Evolutionary conservation across 2,113 vertebrate species (phyloP).

Genomic region (Bujurquina vittata): DNA sequence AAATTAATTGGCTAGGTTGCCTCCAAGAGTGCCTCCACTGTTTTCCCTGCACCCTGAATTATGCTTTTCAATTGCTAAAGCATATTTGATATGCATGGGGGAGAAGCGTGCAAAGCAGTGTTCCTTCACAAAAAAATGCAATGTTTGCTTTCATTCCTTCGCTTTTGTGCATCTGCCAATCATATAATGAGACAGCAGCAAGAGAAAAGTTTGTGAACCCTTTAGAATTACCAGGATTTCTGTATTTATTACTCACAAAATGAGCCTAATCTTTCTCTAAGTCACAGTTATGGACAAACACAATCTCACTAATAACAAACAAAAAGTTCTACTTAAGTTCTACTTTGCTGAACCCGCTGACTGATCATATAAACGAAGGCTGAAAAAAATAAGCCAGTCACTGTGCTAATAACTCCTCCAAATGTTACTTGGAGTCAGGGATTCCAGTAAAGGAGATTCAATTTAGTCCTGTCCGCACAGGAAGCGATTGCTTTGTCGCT

Average conservation of each 20-base stretch:
- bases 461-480: neutral
- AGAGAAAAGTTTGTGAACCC: neutral
- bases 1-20: conserved; percentile 78
- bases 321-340: neutral
- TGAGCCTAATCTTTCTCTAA: neutral
- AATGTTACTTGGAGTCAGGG: neutral
- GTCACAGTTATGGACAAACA: neutral
- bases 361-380: neutral
- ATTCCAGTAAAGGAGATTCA: neutral
- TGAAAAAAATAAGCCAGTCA: neutral
- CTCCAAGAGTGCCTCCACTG: conserved; percentile 68
- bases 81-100: conserved; percentile 72
- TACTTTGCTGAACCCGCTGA: neutral
- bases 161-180: conserved; percentile 48
- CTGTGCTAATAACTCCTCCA: neutral
- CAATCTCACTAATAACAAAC: neutral
- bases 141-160: conserved; percentile 44
- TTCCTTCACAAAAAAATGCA: conserved; percentile 52
- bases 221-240: conserved; percentile 5
- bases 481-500: accelerated
- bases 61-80: conserved; percentile 65
- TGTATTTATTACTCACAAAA: neutral
- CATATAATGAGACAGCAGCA: conserved; percentile 18
- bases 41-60: conserved; percentile 68
- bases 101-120: conserved; percentile 42